phyloP scores from a whole-genome alignment of 2,888 invertebrate genomes.

The Petrophora chlorosata region DNA sequence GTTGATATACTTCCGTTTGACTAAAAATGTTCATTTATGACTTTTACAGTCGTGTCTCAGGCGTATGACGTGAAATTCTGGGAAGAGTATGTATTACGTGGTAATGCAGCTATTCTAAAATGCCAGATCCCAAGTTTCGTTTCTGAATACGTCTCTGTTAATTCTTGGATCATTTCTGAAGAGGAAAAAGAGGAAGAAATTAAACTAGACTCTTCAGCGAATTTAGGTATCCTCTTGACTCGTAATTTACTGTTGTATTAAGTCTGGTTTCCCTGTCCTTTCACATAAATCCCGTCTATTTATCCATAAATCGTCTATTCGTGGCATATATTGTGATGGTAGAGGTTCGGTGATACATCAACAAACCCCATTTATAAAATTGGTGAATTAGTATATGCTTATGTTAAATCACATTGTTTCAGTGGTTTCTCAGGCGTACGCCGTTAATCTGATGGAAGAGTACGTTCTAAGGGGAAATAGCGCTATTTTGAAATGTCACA shows the following conservation, averaged over 20 bases:
- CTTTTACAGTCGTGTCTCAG: conserved; percentile 93
- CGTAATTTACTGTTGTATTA: conserved; percentile 22
- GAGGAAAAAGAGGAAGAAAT: conserved; percentile 77
- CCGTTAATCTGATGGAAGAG: conserved; percentile 96
- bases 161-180: conserved; percentile 93
- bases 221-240: conserved; percentile 58
- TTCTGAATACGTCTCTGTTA: conserved; percentile 94
- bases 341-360: background rate
- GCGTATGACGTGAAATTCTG: conserved; percentile 94
- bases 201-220: conserved; percentile 59
- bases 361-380: background rate
- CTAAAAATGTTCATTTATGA: conserved; percentile 23
- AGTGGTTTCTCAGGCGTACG: conserved; percentile 96
- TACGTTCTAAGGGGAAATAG: conserved; percentile 95
- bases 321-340: too few species aligned
- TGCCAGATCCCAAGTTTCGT: conserved; percentile 97
- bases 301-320: conserved; percentile 2
- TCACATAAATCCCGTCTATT: conserved; percentile 7
- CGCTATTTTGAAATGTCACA: conserved; percentile 96
- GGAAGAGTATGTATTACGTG: conserved; percentile 95
- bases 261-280: conserved; percentile 16
- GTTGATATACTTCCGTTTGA: background rate
- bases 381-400: conserved; percentile 1
- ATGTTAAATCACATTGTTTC: conserved; percentile 72
- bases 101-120: conserved; percentile 95